Base-by-base conservation (phyloP, 1,140 invertebrate species). In the Ctenoplectra terminalis region DNA sequence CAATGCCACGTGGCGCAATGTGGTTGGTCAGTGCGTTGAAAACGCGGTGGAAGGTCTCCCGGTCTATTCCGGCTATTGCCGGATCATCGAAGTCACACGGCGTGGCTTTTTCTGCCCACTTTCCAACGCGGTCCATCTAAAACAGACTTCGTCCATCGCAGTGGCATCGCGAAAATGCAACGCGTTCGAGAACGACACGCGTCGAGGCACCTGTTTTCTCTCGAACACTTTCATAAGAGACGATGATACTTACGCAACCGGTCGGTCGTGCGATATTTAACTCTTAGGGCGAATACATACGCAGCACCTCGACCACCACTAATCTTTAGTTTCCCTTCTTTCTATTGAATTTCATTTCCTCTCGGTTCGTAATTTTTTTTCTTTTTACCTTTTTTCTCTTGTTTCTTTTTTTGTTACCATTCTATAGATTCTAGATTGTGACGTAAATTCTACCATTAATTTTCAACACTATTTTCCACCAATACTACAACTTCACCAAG, bases 261-360 rank as follows among this genome's bases (percentile, higher is more conserved):
- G 76, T 81, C 87, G 81, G 87, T 83, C 84, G 76, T 70, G 85
- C 88, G 89, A 91, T 91, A 90, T 92, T 91, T 92, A 93, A 90
- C 87, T 90, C 86, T 89, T 86, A 84, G 77, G 73, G 83, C 84
- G 64, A 81, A 85, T 29, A 71, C 71, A 86, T 46, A 71, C 71
- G 80, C 84, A 83, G 56, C 40, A 20, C 9, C 40, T 20, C 29
- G 20, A 26, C 23, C 17, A 20, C 23, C 37, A 40, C n/a, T 20
- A 60, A 52, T n/a, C 74, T 40, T 43, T 26, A 23, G 34, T 43
- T 43, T 56, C 37, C 20, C 63, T 46, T 34, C 37, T 29, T 52
- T 26, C 20, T 26, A 13, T 17, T 11, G 15, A 71, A 52, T 64
- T 43, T n/a, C 1, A n/a, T 34, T 34, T 46, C 52, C 15, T 26